Conservation (phyloP, 2,113 vertebrate genomes). For the Callaeas wilsoni region DNA sequence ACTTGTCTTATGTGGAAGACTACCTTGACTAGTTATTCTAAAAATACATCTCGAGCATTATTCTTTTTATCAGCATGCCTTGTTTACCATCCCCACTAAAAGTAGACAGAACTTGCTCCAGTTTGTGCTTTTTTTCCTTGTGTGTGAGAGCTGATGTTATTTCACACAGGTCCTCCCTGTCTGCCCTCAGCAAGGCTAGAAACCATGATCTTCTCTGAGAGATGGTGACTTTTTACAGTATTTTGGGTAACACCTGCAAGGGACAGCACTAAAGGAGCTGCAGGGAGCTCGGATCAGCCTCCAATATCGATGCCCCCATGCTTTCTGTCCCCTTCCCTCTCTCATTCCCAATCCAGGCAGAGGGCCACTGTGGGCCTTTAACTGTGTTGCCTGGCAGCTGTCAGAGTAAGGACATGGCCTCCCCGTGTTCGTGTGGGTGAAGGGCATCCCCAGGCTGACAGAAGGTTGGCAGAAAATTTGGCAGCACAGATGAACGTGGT, state of each 20-base stretch:
- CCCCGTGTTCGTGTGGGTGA: not conserved
- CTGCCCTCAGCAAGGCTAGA: fast-evolving
- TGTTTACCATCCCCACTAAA: not conserved
- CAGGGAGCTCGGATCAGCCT: not conserved
- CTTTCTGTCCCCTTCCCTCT: not conserved
- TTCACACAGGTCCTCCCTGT: not conserved
- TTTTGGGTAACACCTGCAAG: not conserved
- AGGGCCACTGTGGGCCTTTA: not conserved
- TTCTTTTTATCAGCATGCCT: not conserved
- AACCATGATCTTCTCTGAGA: not conserved
- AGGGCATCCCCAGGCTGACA: not conserved
- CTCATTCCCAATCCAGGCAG: no score
- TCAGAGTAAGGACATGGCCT: not conserved
- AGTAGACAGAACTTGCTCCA: not conserved
- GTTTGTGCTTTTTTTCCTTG: not conserved
- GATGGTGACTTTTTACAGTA: not conserved
- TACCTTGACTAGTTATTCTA: not conserved
- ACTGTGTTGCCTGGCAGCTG: not conserved
- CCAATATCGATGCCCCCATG: fast-evolving
- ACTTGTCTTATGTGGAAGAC: not conserved
- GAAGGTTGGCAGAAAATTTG: not conserved
- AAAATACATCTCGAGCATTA: not conserved
- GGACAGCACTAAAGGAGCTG: not conserved
- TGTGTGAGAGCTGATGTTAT: not conserved
- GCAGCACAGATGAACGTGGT: not conserved